A percentile compares a stretch with the other conserved stretches of the same genome.
These are phyloP conservation scores for Platysternon megacephalum DNA, from an alignment of 2,113 vertebrate genomes.

Conservation along the genomic window DNA sequence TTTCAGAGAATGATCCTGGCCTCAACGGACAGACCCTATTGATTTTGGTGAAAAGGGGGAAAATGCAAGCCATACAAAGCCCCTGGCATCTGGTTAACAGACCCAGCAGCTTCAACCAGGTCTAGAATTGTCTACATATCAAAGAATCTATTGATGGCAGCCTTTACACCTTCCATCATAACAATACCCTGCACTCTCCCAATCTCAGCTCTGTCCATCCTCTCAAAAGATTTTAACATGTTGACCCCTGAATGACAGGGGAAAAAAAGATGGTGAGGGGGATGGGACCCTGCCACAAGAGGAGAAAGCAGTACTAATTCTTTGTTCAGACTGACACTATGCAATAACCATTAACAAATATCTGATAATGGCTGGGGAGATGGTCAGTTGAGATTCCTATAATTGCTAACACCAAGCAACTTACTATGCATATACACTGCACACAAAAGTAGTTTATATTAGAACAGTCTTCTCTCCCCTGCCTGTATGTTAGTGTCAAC, in stretches of 20 bases:
- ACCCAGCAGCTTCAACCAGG: background rate
- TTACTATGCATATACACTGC: background rate
- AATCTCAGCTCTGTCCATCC: background rate
- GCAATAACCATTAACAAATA: background rate
- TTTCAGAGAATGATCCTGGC: background rate
- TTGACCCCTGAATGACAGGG: background rate
- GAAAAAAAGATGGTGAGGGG: background rate
- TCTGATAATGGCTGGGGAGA: background rate
- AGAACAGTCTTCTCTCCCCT: background rate
- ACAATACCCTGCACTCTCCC: background rate
- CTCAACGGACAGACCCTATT: background rate
- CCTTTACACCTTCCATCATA: background rate
- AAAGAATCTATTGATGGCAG: background rate
- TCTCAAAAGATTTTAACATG: background rate
- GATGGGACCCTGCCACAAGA: background rate
- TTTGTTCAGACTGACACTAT: background rate
- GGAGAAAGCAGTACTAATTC: background rate
- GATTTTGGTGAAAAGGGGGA: background rate
- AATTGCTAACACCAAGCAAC: background rate
- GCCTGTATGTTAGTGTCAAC: too few species aligned
- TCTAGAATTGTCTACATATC: background rate
- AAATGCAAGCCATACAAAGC: background rate
- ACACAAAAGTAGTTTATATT: background rate
- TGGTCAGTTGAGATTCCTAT: background rate
- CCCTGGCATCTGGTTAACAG: background rate